A percentile compares a stretch with the other conserved stretches of the same genome.
Evolutionary conservation across 2,113 vertebrate genomes (phyloP).

Genomic region (Ranitomeya variabilis): DNA sequence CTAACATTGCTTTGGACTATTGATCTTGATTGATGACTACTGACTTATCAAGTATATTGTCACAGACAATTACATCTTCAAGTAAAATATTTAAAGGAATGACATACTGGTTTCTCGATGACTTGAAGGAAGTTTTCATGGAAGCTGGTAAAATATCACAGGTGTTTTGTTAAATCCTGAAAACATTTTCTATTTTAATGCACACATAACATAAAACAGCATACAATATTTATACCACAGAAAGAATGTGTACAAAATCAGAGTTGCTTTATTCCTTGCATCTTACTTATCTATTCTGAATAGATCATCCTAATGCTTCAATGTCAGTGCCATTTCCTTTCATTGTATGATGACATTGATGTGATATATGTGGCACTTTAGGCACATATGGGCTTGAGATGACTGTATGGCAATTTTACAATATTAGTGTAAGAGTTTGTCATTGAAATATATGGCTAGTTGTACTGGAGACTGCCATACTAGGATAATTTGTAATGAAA

Average conservation of each 20-base stretch:
- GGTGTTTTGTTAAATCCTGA: neutral
- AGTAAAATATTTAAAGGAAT: slow-evolving; percentile 54
- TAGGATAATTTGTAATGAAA: too few relatives aligned
- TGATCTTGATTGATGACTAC: slow-evolving; percentile 53
- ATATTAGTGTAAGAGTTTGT: neutral
- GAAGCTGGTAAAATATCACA: slow-evolving; percentile 3
- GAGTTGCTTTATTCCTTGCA: neutral
- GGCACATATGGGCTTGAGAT: neutral
- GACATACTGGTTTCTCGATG: neutral
- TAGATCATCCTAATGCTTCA: neutral
- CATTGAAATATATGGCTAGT: too few relatives aligned
- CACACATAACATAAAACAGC: neutral
- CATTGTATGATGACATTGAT: neutral
- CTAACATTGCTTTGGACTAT: slow-evolving; percentile 41
- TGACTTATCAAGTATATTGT: slow-evolving; percentile 56
- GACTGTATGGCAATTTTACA: neutral
- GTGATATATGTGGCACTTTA: neutral
- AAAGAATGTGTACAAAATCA: neutral
- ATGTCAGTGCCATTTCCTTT: neutral
- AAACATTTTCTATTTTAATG: neutral
- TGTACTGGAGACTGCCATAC: too few relatives aligned
- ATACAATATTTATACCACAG: neutral
- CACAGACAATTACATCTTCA: slow-evolving; percentile 52
- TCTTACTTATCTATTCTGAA: neutral
- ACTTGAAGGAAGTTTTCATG: slow-evolving; percentile 18